These are phyloP conservation scores for Tychaedon coryphoeus DNA, from an alignment of 2,113 vertebrate genomes.

Conservation along the genomic window DNA sequence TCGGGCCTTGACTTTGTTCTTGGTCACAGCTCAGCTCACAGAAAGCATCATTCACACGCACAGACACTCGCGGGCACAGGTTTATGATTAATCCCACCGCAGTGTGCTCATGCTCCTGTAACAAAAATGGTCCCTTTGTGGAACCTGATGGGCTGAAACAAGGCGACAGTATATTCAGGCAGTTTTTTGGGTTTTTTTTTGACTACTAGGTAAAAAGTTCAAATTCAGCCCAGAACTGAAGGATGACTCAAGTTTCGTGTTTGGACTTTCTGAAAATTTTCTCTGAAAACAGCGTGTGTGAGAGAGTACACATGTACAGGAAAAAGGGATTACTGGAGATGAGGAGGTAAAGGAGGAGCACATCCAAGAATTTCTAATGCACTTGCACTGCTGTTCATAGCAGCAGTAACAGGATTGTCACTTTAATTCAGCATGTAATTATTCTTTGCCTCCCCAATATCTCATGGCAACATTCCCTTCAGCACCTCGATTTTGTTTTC, in stretches of 20 bases:
- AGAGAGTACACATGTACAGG: slow-evolving; percentile 9
- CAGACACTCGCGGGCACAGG: slow-evolving; percentile 39
- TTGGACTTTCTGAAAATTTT: slow-evolving; percentile 51
- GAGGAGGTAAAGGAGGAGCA: not conserved
- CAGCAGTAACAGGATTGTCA: not conserved
- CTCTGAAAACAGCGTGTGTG: slow-evolving; percentile 22
- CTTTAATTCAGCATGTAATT: not conserved
- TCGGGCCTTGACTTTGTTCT: slow-evolving; percentile 67
- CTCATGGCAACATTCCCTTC: not conserved
- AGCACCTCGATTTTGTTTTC: not conserved
- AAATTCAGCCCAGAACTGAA: slow-evolving; percentile 36
- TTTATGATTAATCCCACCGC: slow-evolving; percentile 66
- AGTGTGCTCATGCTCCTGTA: not conserved
- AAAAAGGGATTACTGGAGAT: not conserved
- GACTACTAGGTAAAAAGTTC: slow-evolving; percentile 65
- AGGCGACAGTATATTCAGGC: slow-evolving; percentile 68
- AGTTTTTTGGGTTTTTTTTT: not conserved
- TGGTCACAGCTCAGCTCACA: slow-evolving; percentile 65
- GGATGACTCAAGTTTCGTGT: slow-evolving; percentile 50
- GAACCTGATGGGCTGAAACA: slow-evolving; percentile 18
- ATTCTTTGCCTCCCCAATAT: not conserved
- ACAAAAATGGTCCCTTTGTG: slow-evolving; percentile 75
- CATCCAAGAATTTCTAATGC: not conserved
- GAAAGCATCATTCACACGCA: slow-evolving; percentile 74
- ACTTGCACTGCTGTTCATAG: not conserved